Base-by-base conservation (phyloP, 2,113 vertebrate genomes). In the Lutjanus erythropterus region DNA sequence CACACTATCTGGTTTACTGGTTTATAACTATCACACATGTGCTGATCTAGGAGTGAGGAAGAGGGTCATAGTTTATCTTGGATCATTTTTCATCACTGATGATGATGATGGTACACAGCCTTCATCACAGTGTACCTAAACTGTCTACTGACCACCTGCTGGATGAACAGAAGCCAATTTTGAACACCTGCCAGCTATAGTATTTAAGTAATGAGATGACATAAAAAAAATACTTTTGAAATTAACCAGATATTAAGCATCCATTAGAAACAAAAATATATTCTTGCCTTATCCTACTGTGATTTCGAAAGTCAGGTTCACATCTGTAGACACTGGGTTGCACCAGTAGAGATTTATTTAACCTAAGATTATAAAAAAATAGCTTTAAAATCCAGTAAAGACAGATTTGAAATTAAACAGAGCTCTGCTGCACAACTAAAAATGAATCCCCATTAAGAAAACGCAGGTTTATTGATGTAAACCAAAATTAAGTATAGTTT, bases 211-310 rank as follows among this genome's bases (percentile, higher is more conserved):
- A 62, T 46, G 6, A 44, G 15, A 4, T 56, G 31, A 60, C 2
- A 44, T 6, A 18, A 27, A 5, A 47, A 49, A 11, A 14, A 16
- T 73, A 42, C 5, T 9, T 42, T 41, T 31, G 18, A 56, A 44
- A n/a, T 52, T 8, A 5, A 60, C 27, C 16, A 29, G 9, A 55
- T 5, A 3, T 62, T 35, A 5, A 55, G n/a, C 16, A 72, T 4
- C 11, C 5, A 25, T 39, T n/a, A 50, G 12, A 6, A 14, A 68
- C 25, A 53, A 50, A 61, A n/a, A 44, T 52, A 2, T 16, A 21
- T 16, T 16, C 35, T 49, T 47, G 55, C 47, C 56, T 70, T 75
- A 21, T 60, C 9, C 37, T 46, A 29, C 55, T 61, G 29, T 46
- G 23, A 67, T 44, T 29, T 56, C 35, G 52, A 52, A 49, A 50